These are phyloP conservation scores for Phylloscopus trochiloides DNA, from an alignment of 2,113 vertebrate species.

Conservation along the genomic window DNA sequence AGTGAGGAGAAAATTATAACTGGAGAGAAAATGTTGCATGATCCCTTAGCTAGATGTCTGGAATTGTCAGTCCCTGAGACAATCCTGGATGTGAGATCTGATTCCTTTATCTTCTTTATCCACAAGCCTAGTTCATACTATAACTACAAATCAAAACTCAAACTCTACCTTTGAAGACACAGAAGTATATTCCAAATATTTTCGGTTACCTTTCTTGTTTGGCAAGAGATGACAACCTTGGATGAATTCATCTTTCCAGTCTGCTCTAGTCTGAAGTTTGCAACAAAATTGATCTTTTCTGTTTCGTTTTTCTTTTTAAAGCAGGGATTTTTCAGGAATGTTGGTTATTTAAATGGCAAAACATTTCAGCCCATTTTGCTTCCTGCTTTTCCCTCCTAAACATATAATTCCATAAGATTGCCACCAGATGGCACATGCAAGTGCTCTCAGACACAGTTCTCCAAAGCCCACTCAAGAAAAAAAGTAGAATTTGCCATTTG, in stretches of 20 bases:
- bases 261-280: neutral
- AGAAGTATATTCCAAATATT: conserved; percentile 1
- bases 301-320: neutral
- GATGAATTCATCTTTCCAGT: neutral
- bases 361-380: neutral
- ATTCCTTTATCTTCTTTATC: neutral
- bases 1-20: neutral
- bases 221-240: neutral
- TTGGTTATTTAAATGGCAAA: neutral
- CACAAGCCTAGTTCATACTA: neutral
- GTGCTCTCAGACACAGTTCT: neutral
- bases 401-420: neutral
- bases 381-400: neutral
- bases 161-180: neutral
- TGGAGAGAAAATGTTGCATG: neutral
- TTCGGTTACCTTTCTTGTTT: neutral
- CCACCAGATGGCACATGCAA: neutral
- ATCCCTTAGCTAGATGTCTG: neutral
- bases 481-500: neutral
- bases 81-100: neutral
- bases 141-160: neutral
- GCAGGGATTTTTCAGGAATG: neutral
- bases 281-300: neutral
- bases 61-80: neutral
- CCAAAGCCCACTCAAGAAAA: neutral